Base-by-base conservation (phyloP, 2,113 vertebrate species). In the Myrmophylax atrothorax region DNA sequence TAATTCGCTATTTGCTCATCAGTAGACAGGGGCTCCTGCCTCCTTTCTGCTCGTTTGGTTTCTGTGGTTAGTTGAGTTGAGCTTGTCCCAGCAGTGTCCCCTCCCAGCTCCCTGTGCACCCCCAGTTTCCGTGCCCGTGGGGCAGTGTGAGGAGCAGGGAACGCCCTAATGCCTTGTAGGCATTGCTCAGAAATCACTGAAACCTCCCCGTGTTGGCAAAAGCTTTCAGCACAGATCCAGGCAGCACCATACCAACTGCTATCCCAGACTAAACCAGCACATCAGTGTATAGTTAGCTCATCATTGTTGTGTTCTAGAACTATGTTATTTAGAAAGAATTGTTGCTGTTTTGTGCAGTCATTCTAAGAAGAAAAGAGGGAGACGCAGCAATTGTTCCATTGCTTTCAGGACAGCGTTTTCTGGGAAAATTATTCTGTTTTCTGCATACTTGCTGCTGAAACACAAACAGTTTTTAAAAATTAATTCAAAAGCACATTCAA, bases 91-190 rank as follows among this genome's bases (percentile, higher is more conserved):
- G 7, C 25, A 25, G 17, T 40, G 28, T 69, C n/a, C 20, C 8
- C 50, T 56, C 37, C 18, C 56, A 83, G 0, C 4, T 84, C 18
- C 22, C 67, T 2, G 0, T 40, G 31, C 15, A 13, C 28, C 8
- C 14, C 14, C 9, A 44, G n/a, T 40, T 24, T 37, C 7, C n/a
- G 75, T 1, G 1, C 31, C 67, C 42, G 7, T 80, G 52, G 56
- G 7, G 29, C 3, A 14, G 28, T 3, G 3, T 66, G 62, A 87
- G 47, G 44, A 42, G 37, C 47, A 62, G 26, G 33, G 63, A 63
- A 37, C 12, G 11, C n/a, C 28, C 20, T 14, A 20, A 52, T 3
- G 3, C 26, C 42, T 22, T 47, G 26, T 3, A 29, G 14, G n/a
- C 42, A 14, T 28, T 68, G 26, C 12, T 67, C 28, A 67, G 12